Base-by-base conservation (phyloP, 2,113 vertebrate species). In the Mormoops blainvillei region DNA sequence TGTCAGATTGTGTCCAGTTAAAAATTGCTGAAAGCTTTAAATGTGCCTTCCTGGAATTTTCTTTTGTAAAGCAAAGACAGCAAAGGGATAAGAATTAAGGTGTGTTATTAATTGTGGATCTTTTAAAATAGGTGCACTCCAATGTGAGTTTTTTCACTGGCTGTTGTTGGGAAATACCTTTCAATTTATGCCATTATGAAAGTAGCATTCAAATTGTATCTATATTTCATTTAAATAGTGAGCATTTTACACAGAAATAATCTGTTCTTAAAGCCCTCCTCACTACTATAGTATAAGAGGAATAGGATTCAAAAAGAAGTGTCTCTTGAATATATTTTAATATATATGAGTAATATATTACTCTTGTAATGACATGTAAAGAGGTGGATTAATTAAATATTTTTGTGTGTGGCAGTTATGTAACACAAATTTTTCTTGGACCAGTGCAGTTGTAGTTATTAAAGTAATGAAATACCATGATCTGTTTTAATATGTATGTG, bases 1-100 rank as follows among this genome's bases (percentile, higher is more conserved):
- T 98, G 98, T 98, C 98, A 98, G 97, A 98, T 98, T 98, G 97
- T 97, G 31, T 97, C 98, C 97, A 97, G 97, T 98, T 96, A 98
- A 97, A 98, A 98, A 98, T 94, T 98, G 95, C 96, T 98, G 96
- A 98, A 98, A 98, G 97, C 97, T 98, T 97, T 97, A 98, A 98
- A 97, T 98, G 78, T 81, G 97, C 91, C 96, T 96, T 91, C 91
- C 83, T 98, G 96, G 94, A 97, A 96, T 98, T 98, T 98, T 98
- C 96, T 97, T 94, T 97, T 97, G 96, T 98, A 91, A 95, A 97
- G 89, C 65, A 89, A 96, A 97, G 95, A 95, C 94, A 97, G 87
- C 81, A 94, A 36, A 82, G 31, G 89, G 56, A 76, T 96, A 87
- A 87, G 94, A 84, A 94, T 77, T 74, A 97, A 88, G 90, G 95